Evolutionary conservation across 1,140 invertebrate genomes (phyloP).

Genomic region (Triops cancriformis): DNA sequence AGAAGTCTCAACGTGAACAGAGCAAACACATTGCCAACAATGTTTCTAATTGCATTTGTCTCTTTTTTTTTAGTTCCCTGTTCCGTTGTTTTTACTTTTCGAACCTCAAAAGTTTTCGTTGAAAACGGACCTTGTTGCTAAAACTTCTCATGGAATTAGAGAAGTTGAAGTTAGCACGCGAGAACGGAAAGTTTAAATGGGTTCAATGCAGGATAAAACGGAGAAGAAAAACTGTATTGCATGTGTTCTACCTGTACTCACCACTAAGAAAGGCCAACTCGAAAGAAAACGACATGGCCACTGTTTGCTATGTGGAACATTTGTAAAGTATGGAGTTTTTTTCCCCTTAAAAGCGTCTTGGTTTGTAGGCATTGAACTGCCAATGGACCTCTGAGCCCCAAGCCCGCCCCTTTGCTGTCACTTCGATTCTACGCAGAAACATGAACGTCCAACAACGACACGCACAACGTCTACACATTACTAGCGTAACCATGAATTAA

Average conservation of each 20-base stretch:
- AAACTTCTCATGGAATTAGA: background rate
- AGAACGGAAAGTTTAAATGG: background rate
- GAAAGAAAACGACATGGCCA: background rate
- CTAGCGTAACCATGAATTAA: background rate
- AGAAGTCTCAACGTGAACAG: too few species aligned
- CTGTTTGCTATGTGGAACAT: background rate
- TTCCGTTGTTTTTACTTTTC: background rate
- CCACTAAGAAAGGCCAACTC: background rate
- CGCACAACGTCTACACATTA: background rate
- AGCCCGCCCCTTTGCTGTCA: too few species aligned
- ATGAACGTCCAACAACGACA: background rate
- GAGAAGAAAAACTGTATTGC: background rate
- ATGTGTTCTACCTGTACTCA: slow-evolving; percentile 1
- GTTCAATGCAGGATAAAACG: background rate
- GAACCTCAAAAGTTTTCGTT: background rate
- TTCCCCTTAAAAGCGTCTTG: background rate
- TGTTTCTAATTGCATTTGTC: background rate
- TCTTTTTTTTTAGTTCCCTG: background rate
- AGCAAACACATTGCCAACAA: background rate
- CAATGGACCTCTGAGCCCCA: background rate
- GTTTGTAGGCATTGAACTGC: background rate
- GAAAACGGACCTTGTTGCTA: background rate
- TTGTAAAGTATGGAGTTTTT: background rate
- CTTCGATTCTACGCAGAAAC: too few species aligned
- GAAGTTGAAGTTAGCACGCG: background rate